Conservation (phyloP, 2,888 invertebrate genomes). For the Tachina grossa region DNA sequence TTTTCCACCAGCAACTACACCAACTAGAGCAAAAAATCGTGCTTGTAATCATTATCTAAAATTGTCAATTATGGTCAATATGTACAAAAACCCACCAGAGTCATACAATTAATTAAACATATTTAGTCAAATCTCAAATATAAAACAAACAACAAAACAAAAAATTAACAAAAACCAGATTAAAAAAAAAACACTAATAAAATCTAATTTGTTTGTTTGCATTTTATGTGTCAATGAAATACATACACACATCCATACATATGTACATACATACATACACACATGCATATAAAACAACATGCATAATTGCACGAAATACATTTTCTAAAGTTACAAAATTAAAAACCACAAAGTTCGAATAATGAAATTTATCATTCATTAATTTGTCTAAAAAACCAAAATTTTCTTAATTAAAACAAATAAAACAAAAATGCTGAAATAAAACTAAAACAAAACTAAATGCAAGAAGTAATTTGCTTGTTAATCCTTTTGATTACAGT, state of each 20-base stretch:
- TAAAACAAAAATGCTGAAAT: background rate
- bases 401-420: conserved; percentile 68
- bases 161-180: conserved; percentile 55
- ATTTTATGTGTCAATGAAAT: conserved; percentile 69
- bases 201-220: conserved; percentile 64
- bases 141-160: conserved; percentile 40
- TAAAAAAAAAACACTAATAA: conserved; percentile 46
- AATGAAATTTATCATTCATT: conserved; percentile 67
- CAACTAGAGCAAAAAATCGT: conserved; percentile 53
- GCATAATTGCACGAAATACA: background rate
- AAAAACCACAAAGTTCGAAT: conserved; percentile 69
- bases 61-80: conserved; percentile 71
- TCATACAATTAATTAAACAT: conserved; percentile 78
- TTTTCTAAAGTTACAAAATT: conserved; percentile 56
- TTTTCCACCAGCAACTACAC: conserved; percentile 34
- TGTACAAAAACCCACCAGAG: conserved; percentile 71
- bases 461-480: conserved; percentile 65
- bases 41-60: conserved; percentile 70
- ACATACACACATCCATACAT: background rate
- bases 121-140: conserved; percentile 74
- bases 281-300: conserved; percentile 14
- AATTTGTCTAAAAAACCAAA: conserved; percentile 66
- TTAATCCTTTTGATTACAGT: conserved; percentile 66
- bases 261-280: background rate
- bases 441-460: conserved; percentile 38